Evolutionary conservation across 2,888 invertebrate genomes (phyloP).

Genomic region (Pyrrhia umbra): DNA sequence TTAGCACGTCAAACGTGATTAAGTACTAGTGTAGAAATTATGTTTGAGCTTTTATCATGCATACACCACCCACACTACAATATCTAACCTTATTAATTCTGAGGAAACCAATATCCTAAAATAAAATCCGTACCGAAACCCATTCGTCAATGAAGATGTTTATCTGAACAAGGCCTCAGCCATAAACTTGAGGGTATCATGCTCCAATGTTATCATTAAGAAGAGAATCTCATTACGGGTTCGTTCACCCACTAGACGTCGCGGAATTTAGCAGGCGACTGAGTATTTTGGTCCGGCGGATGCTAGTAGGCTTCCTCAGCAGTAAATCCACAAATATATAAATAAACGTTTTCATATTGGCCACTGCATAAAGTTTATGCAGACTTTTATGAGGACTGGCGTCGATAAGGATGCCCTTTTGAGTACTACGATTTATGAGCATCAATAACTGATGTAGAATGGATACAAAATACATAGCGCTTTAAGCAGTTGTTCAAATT

Average conservation of each 20-base stretch:
- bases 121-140: conserved; percentile 19
- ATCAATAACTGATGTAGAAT: conserved; percentile 32
- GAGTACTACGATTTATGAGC: conserved; percentile 54
- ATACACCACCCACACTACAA: not conserved
- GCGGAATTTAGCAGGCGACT: conserved; percentile 85
- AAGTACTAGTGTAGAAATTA: not conserved
- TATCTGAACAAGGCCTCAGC: conserved; percentile 36
- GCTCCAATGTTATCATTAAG: conserved; percentile 71
- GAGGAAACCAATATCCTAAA: conserved; percentile 3
- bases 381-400: conserved; percentile 76
- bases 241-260: conserved; percentile 88
- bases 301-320: conserved; percentile 83
- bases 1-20: no score
- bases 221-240: conserved; percentile 75
- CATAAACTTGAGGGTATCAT: conserved; percentile 49
- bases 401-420: conserved; percentile 76
- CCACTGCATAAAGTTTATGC: conserved; percentile 69
- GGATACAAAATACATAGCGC: conserved; percentile 15
- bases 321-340: conserved; percentile 84
- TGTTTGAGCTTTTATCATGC: not conserved
- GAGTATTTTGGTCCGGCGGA: conserved; percentile 86
- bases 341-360: conserved; percentile 79
- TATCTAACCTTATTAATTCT: conserved; percentile 12
- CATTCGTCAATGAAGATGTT: conserved; percentile 43
- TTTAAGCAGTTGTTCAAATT: not conserved